phyloP scores from a whole-genome alignment of 2,888 invertebrate genomes.

The Nowickia ferox region DNA sequence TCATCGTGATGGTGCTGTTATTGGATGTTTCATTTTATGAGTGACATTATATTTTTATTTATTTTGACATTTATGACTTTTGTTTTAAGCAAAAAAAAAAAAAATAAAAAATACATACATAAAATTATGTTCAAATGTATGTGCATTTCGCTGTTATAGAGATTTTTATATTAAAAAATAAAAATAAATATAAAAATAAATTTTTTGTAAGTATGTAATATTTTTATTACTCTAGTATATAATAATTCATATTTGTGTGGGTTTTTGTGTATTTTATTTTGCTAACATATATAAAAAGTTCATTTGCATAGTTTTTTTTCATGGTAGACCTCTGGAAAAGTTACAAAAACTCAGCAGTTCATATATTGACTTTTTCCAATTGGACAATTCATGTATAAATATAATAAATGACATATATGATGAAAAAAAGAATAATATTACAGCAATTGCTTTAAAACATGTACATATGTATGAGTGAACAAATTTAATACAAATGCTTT shows the following conservation, averaged over 20 bases:
- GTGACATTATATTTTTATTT: conserved; percentile 73
- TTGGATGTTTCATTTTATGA: conserved; percentile 58
- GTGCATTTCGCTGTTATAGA: not conserved
- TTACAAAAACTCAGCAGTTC: conserved; percentile 31
- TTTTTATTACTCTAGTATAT: conserved; percentile 3
- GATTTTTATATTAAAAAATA: conserved; percentile 29
- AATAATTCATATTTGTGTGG: conserved; percentile 4
- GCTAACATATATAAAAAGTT: conserved; percentile 45
- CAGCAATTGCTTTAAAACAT: conserved; percentile 4
- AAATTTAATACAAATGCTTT: too few species aligned
- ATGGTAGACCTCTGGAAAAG: conserved; percentile 36
- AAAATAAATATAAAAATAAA: not conserved
- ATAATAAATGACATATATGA: conserved; percentile 12
- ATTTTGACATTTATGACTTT: conserved; percentile 73
- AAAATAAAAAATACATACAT: too few species aligned
- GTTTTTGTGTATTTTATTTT: not conserved
- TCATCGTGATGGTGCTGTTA: conserved; percentile 37
- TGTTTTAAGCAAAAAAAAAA: conserved; percentile 63
- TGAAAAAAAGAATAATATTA: not conserved
- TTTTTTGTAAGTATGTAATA: conserved; percentile 10
- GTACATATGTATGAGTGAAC: too few species aligned
- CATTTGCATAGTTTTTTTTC: conserved; percentile 25
- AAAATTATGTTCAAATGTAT: conserved; percentile 29
- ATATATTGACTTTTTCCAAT: conserved; percentile 2
- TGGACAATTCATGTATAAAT: conserved; percentile 18